Conservation (phyloP, 1,140 invertebrate species). For the Tenebrio molitor region DNA sequence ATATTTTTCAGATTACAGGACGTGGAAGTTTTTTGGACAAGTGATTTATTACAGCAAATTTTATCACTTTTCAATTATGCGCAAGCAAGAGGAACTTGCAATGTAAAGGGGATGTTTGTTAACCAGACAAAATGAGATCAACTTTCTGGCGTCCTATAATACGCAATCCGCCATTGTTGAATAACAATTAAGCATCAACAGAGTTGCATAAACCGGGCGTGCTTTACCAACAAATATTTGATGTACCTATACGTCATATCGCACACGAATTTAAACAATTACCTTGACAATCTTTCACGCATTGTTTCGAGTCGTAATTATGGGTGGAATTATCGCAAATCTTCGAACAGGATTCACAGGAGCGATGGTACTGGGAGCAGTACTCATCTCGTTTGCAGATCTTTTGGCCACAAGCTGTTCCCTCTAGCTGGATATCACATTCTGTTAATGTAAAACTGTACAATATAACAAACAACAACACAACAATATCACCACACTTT, state of each 20-base stretch:
- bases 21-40: too few relatives aligned
- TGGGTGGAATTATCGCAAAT: conserved; percentile 51
- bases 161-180: conserved; percentile 12
- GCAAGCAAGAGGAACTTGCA: too few relatives aligned
- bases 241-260: conserved; percentile 14
- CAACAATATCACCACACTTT: conserved; percentile 45
- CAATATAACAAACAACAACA: conserved; percentile 29
- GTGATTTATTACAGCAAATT: too few relatives aligned
- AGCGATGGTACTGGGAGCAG: conserved; percentile 53
- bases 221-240: conserved; percentile 8
- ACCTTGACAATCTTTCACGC: conserved; percentile 60
- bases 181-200: conserved; percentile 13
- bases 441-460: conserved; percentile 25
- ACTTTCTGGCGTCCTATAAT: too few relatives aligned
- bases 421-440: conserved; percentile 48
- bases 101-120: too few relatives aligned
- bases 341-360: conserved; percentile 54
- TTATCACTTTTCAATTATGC: too few relatives aligned
- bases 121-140: too few relatives aligned
- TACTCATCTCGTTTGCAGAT: conserved; percentile 54
- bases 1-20: too few relatives aligned
- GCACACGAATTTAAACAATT: conserved; percentile 42
- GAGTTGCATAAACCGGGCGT: not conserved
- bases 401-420: conserved; percentile 55
- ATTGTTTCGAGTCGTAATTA: conserved; percentile 54